These are phyloP conservation scores for Leptarthrus brevirostris DNA, from an alignment of 2,888 invertebrate species.

Conservation along the genomic window DNA sequence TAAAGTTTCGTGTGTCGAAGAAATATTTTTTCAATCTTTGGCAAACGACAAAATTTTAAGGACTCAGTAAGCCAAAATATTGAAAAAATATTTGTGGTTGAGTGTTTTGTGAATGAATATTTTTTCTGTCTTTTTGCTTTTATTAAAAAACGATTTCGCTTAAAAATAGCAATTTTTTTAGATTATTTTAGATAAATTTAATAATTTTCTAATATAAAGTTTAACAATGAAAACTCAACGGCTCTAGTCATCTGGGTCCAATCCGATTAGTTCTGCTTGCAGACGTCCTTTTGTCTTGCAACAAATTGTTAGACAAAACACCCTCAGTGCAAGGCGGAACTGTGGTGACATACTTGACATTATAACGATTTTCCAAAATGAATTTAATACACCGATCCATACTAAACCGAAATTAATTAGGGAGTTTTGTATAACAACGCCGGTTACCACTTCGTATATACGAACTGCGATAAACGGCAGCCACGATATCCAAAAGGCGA, in stretches of 20 bases:
- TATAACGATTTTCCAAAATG: slow-evolving; percentile 94
- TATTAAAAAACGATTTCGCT: slow-evolving; percentile 37
- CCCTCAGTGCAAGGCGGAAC: slow-evolving; percentile 88
- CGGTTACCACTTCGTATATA: slow-evolving; percentile 79
- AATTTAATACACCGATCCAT: slow-evolving; percentile 95
- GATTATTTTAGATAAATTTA: background rate
- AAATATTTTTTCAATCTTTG: slow-evolving; percentile 42
- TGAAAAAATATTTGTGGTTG: slow-evolving; percentile 36
- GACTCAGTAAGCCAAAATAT: slow-evolving; percentile 23
- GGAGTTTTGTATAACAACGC: slow-evolving; percentile 77
- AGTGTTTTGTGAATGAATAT: slow-evolving; percentile 15
- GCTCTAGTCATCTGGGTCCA: slow-evolving; percentile 86
- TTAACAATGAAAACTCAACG: slow-evolving; percentile 65
- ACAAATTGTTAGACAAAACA: slow-evolving; percentile 89
- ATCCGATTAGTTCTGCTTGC: slow-evolving; percentile 85
- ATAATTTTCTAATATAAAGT: slow-evolving; percentile 34
- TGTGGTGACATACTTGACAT: slow-evolving; percentile 91
- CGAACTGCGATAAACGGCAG: slow-evolving; percentile 87
- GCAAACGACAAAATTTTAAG: slow-evolving; percentile 25
- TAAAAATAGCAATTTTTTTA: slow-evolving; percentile 37
- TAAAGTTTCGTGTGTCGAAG: background rate
- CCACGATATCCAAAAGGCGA: slow-evolving; percentile 95
- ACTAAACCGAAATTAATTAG: slow-evolving; percentile 92
- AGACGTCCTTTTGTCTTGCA: slow-evolving; percentile 86
- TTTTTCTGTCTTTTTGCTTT: slow-evolving; percentile 13